phyloP scores from a whole-genome alignment of 1,140 invertebrate species.

The Delia radicum region DNA sequence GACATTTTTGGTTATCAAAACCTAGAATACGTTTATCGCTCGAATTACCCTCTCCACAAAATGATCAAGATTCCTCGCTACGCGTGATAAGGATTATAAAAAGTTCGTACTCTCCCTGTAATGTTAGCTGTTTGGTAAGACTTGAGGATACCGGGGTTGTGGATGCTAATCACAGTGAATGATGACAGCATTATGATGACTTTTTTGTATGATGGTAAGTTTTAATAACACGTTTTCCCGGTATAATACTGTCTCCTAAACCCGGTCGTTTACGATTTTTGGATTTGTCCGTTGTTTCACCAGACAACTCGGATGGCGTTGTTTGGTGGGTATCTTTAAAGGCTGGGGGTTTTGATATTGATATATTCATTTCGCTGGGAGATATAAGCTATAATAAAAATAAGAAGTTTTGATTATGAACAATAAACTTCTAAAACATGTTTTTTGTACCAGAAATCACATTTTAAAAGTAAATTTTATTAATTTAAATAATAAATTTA shows the following conservation, averaged over 20 bases:
- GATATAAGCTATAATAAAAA: too few relatives aligned
- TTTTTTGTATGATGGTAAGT: conserved; percentile 64
- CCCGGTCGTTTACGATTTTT: conserved; percentile 75
- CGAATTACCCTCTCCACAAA: not conserved
- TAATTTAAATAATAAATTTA: too few relatives aligned
- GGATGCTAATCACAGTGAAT: not conserved
- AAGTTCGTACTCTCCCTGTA: conserved; percentile 33
- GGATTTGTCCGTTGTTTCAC: not conserved
- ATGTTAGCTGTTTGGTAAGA: conserved; percentile 34
- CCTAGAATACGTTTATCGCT: conserved; percentile 21
- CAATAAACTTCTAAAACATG: too few relatives aligned
- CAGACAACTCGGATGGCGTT: not conserved
- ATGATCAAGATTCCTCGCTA: conserved; percentile 24
- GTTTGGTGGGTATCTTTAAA: not conserved
- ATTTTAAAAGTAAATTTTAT: too few relatives aligned
- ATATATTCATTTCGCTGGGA: too few relatives aligned
- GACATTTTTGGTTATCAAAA: conserved; percentile 23
- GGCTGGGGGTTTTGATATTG: not conserved
- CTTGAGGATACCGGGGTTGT: conserved; percentile 39
- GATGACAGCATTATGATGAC: conserved; percentile 31
- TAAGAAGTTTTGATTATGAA: too few relatives aligned
- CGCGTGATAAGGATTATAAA: conserved; percentile 37
- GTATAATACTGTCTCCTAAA: conserved; percentile 72
- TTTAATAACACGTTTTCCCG: conserved; percentile 83
- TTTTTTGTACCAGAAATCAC: too few relatives aligned